Conservation (phyloP, 2,113 vertebrate species). For the Pygoscelis antarcticus region DNA sequence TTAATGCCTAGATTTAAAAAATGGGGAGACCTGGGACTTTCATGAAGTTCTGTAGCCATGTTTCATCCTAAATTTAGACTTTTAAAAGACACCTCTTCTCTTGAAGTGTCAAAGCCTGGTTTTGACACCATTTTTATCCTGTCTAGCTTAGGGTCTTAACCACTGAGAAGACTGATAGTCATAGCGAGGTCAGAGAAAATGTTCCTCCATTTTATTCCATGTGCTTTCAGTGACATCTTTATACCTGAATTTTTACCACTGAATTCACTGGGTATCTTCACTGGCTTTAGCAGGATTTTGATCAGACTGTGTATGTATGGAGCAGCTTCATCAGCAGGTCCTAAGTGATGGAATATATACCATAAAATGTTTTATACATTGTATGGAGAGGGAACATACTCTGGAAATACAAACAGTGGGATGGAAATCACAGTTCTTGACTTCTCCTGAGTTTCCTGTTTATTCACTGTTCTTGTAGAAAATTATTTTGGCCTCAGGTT, state of each 20-base stretch:
- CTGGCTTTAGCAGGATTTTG: background rate
- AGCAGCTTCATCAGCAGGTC: background rate
- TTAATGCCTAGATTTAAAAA: background rate
- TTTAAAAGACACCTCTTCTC: background rate
- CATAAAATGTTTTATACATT: background rate
- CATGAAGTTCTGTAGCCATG: background rate
- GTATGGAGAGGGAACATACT: background rate
- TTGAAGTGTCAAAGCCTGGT: background rate
- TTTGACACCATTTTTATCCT: background rate
- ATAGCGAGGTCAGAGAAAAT: background rate
- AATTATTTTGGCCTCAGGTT: background rate
- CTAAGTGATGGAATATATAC: background rate
- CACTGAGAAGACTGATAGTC: background rate
- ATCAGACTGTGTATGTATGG: background rate
- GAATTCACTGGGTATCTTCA: background rate
- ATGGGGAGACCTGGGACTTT: background rate
- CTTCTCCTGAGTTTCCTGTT: background rate
- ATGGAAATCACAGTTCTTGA: background rate
- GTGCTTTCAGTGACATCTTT: background rate
- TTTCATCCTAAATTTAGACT: background rate
- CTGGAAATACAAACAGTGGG: background rate
- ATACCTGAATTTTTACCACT: background rate
- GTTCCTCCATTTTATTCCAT: background rate
- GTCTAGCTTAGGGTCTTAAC: background rate
- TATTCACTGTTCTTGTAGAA: background rate